A percentile compares a stretch with the other conserved stretches of the same genome.
phyloP scores from a whole-genome alignment of 2,888 invertebrate species.

The Bellardia pandia region DNA sequence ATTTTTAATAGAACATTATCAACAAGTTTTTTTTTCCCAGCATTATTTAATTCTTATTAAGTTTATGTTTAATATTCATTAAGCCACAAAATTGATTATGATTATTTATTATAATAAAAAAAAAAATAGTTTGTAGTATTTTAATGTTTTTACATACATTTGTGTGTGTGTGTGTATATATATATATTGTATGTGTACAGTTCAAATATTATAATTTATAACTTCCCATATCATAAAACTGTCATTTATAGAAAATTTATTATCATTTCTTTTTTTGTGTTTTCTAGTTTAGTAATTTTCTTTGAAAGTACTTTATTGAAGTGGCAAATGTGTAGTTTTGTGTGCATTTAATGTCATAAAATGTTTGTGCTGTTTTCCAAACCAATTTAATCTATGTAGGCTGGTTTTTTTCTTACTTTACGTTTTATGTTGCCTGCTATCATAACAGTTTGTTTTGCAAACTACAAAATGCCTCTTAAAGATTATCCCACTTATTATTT shows the following conservation, averaged over 20 bases:
- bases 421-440: constrained; percentile 17
- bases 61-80: background rate
- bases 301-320: constrained; percentile 44
- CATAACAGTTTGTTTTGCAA: constrained; percentile 50
- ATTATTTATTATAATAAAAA: background rate
- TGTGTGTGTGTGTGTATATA: constrained; percentile 7
- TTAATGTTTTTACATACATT: constrained; percentile 29
- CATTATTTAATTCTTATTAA: background rate
- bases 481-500: constrained; percentile 44
- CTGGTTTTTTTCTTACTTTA: constrained; percentile 16
- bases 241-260: constrained; percentile 72
- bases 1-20: background rate
- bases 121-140: constrained; percentile 39
- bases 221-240: constrained; percentile 72
- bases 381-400: constrained; percentile 59
- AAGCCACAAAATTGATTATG: background rate
- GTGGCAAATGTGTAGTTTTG: constrained; percentile 57
- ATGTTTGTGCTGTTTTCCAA: constrained; percentile 38
- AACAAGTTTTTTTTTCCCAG: background rate
- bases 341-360: constrained; percentile 61
- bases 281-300: constrained; percentile 22
- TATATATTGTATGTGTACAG: background rate
- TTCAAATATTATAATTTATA: constrained; percentile 64
- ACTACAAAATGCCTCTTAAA: constrained; percentile 52
- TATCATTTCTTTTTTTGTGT: constrained; percentile 43